Evolutionary conservation across 2,888 invertebrate genomes (phyloP).

Genomic region (Conomelus anceps): DNA sequence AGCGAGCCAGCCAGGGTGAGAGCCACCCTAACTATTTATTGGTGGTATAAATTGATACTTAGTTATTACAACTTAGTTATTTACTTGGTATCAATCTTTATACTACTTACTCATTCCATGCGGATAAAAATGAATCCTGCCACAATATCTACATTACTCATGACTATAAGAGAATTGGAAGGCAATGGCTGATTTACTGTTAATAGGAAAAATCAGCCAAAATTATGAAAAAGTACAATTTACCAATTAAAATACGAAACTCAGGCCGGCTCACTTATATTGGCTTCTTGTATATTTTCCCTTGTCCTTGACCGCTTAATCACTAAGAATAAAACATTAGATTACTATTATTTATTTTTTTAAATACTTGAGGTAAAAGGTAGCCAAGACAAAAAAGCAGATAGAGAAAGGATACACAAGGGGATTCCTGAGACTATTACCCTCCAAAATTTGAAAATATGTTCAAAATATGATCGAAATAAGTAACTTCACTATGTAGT

Average conservation of each 20-base stretch:
- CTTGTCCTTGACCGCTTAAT: conserved; percentile 73
- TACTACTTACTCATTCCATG: neutral
- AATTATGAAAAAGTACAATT: neutral
- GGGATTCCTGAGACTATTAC: no score
- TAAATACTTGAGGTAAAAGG: neutral
- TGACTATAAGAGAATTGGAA: neutral
- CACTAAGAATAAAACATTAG: conserved; percentile 38
- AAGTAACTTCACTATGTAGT: no score
- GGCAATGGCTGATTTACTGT: neutral
- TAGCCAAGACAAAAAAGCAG: no score
- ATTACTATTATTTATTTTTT: neutral
- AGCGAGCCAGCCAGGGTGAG: neutral
- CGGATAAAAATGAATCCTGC: neutral
- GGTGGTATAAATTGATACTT: no score
- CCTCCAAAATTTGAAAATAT: no score
- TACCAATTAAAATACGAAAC: neutral
- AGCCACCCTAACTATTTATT: neutral
- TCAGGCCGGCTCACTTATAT: conserved; percentile 37
- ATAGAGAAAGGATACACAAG: no score
- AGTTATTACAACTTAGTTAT: no score
- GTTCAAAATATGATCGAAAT: no score
- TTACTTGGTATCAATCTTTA: no score
- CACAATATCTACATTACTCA: neutral
- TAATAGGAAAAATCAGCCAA: neutral
- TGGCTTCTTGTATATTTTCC: conserved; percentile 50